These are phyloP conservation scores for Telmatherina bonti DNA, from an alignment of 2,797 vertebrate species.

Conservation along the genomic window DNA sequence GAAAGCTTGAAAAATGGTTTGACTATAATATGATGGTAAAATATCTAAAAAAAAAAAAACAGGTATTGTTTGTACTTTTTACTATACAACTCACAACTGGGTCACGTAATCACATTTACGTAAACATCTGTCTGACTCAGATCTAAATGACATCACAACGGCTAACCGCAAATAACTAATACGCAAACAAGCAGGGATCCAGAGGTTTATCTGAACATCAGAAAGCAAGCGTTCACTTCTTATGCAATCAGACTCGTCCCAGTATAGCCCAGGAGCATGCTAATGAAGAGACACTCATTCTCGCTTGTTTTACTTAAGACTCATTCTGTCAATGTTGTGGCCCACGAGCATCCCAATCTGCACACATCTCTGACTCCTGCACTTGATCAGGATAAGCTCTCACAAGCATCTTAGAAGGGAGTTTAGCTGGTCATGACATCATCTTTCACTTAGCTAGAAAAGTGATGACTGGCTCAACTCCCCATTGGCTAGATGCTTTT, in stretches of 20 bases:
- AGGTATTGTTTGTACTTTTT: conserved; percentile 11
- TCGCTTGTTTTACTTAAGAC: conserved; percentile 26
- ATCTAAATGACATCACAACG: conserved; percentile 9
- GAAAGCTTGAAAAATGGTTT: neutral
- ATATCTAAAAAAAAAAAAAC: conserved; percentile 30
- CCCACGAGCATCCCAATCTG: conserved; percentile 47
- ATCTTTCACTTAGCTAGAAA: conserved; percentile 65
- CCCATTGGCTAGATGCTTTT: conserved; percentile 69
- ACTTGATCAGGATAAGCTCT: conserved; percentile 47
- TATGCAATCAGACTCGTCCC: conserved; percentile 56
- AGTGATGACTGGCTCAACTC: conserved; percentile 65
- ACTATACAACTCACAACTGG: conserved; percentile 29
- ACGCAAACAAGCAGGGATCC: conserved; percentile 16
- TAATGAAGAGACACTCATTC: conserved; percentile 36
- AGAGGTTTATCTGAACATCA: conserved; percentile 26
- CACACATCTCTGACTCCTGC: conserved; percentile 40
- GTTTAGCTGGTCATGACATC: conserved; percentile 74
- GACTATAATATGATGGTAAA: conserved; percentile 2
- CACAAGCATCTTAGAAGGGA: conserved; percentile 56
- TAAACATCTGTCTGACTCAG: conserved; percentile 48
- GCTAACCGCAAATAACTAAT: conserved; percentile 19
- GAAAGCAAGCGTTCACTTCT: conserved; percentile 34
- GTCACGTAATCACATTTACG: conserved; percentile 40
- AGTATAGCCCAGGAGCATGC: conserved; percentile 44
- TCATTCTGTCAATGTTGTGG: conserved; percentile 24